Percentiles rank a stretch among this genome's conserved stretches.
These are phyloP conservation scores for Chrysopilus asiliformis DNA, from an alignment of 2,888 invertebrate species.

Conservation along the genomic window DNA sequence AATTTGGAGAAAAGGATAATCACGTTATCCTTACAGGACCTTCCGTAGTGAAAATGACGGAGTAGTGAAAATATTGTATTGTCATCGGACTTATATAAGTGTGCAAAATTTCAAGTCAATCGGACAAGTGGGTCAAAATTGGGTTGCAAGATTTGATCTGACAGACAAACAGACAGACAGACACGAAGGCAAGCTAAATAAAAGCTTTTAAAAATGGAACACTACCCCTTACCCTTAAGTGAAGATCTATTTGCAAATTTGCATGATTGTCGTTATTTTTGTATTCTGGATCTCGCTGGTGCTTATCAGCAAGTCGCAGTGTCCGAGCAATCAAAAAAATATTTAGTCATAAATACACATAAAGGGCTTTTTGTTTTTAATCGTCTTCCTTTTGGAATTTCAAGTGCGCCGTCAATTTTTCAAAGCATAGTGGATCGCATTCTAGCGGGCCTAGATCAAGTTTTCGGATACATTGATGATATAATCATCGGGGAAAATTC, in stretches of 20 bases:
- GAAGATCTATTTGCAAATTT: slow-evolving; percentile 22
- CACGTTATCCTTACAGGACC: too few species aligned
- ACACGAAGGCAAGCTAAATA: too few species aligned
- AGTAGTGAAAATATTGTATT: too few species aligned
- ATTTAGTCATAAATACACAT: slow-evolving; percentile 20
- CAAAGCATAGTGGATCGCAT: slow-evolving; percentile 14
- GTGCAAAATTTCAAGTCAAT: too few species aligned
- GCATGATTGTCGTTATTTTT: slow-evolving; percentile 15
- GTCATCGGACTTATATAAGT: too few species aligned
- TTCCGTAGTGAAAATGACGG: too few species aligned
- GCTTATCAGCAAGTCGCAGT: slow-evolving; percentile 18
- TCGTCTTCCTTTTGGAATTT: slow-evolving; percentile 13
- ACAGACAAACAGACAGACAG: too few species aligned
- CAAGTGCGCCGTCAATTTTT: slow-evolving; percentile 12
- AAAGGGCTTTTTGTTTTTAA: slow-evolving; percentile 13
- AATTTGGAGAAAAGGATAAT: too few species aligned
- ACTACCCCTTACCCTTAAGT: slow-evolving; percentile 21
- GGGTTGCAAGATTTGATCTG: too few species aligned
- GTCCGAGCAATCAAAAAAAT: slow-evolving; percentile 15
- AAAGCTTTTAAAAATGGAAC: too few species aligned
- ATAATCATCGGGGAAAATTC: slow-evolving; percentile 11
- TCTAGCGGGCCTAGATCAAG: slow-evolving; percentile 6
- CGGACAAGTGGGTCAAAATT: too few species aligned
- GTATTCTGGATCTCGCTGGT: slow-evolving; percentile 16
- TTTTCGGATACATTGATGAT: slow-evolving; percentile 13